Percentiles rank a stretch among this genome's conserved stretches.
Conservation (phyloP, 2,888 invertebrate species). For the Limnephilus rhombicus region DNA sequence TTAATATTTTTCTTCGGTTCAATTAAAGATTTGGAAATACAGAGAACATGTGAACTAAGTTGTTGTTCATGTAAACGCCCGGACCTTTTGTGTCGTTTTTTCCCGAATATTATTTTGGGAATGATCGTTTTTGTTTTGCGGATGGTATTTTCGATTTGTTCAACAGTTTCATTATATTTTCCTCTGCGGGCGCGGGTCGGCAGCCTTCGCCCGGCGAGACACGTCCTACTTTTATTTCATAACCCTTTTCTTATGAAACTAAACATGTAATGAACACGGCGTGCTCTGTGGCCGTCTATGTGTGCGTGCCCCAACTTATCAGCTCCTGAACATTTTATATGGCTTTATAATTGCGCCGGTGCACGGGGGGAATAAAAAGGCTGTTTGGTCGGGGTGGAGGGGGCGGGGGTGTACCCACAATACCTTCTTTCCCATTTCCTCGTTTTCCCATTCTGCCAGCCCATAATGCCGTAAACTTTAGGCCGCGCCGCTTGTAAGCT, state of each 20-base stretch:
- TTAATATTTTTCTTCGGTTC: too few relatives aligned
- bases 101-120: background rate
- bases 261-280: constrained; percentile 35
- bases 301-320: constrained; percentile 62
- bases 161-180: background rate
- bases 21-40: too few relatives aligned
- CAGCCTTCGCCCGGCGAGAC: background rate
- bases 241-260: background rate
- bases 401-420: background rate
- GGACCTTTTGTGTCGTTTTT: background rate
- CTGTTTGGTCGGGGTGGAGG: background rate
- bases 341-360: constrained; percentile 64
- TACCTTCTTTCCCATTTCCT: constrained; percentile 1
- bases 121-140: background rate
- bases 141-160: background rate
- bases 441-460: constrained; percentile 4
- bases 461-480: constrained; percentile 30
- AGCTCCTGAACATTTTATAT: constrained; percentile 64
- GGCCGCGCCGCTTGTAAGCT: constrained; percentile 36
- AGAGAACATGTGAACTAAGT: background rate
- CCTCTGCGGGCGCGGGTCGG: background rate
- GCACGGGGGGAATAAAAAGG: constrained; percentile 37
- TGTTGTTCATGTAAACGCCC: background rate
- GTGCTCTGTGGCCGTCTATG: background rate
- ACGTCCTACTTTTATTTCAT: constrained; percentile 17